Evolutionary conservation across 2,113 vertebrate species (phyloP).

Genomic region (Misgurnus mizolepis): DNA sequence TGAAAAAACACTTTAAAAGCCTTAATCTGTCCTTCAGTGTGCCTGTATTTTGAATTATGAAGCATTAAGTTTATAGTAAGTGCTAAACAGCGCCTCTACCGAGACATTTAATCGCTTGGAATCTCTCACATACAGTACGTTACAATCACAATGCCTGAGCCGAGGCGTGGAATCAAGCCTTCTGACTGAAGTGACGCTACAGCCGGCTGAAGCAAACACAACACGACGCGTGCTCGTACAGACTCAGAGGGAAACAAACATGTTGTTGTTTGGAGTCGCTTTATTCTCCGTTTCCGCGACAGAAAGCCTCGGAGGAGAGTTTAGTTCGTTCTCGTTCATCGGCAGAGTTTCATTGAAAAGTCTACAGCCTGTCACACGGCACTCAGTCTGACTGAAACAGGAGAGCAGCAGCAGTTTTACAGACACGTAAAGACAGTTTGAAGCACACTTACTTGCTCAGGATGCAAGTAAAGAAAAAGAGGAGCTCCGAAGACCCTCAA

Average conservation of each 20-base stretch:
- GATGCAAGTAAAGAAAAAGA: constrained; percentile 85
- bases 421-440: constrained; percentile 52
- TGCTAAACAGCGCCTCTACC: constrained; percentile 24
- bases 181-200: not conserved
- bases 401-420: not conserved
- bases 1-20: no score
- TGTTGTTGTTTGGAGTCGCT: constrained; percentile 58
- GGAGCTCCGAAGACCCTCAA: constrained; percentile 73
- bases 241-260: constrained; percentile 42
- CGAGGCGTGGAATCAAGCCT: constrained; percentile 6
- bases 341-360: constrained; percentile 62
- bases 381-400: constrained; percentile 55
- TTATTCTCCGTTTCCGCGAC: constrained; percentile 47
- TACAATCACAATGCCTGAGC: constrained; percentile 1
- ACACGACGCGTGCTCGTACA: not conserved
- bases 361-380: constrained; percentile 37
- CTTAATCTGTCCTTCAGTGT: no score
- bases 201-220: not conserved
- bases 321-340: constrained; percentile 55
- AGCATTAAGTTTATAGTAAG: not conserved
- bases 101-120: not conserved
- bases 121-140: not conserved
- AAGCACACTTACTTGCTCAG: constrained; percentile 54
- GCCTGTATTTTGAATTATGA: no score
- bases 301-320: constrained; percentile 55